Base-by-base conservation (phyloP, 2,797 vertebrate species). In the Lophotriccus pileatus region DNA sequence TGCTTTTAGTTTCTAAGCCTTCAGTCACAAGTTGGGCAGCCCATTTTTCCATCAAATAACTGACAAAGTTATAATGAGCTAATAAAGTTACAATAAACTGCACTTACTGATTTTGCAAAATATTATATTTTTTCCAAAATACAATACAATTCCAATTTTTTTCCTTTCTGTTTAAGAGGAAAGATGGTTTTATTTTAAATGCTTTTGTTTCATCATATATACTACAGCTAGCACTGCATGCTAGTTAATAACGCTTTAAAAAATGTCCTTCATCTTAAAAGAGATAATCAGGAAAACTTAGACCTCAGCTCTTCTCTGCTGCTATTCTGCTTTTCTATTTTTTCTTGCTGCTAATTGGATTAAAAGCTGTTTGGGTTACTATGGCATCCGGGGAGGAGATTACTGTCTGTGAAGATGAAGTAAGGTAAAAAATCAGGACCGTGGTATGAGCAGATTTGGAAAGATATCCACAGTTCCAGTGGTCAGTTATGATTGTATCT, bases 381-480 rank as follows among this genome's bases (percentile, higher is more conserved):
- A 98, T 98, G 98, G 98, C 98, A 85, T 98, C 97, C 73, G 85
- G 94, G 86, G 98, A 97, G 93, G 98, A 98, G 95, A 97, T 97
- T 97, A 97, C 97, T 96, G 76, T 98, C 93, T 97, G 62, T 98
- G 98, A 98, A 96, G 98, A 98, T 95, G 98, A 98, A 73, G 81
- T 98, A 97, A 98, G 98, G 98, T 98, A 98, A 98, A 97, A 92
- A 63, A 72, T 32, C 62, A 85, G 39, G 77, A 63, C 82, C 88
- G 74, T 90, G 76, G 53, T 79, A 43, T 62, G 34, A 93, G 77
- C 27, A 78, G 73, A 53, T 58, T 60, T 94, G 77, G 92, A 91
- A 93, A 94, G 80, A 75, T 86, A 78, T 87, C 34, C 27, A 21
- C 41, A 22, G 32, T 81, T 78, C 36, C 84, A 49, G 30, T 44